Conservation (phyloP, 2,797 vertebrate species). For the Yasuhikotakia modesta region DNA sequence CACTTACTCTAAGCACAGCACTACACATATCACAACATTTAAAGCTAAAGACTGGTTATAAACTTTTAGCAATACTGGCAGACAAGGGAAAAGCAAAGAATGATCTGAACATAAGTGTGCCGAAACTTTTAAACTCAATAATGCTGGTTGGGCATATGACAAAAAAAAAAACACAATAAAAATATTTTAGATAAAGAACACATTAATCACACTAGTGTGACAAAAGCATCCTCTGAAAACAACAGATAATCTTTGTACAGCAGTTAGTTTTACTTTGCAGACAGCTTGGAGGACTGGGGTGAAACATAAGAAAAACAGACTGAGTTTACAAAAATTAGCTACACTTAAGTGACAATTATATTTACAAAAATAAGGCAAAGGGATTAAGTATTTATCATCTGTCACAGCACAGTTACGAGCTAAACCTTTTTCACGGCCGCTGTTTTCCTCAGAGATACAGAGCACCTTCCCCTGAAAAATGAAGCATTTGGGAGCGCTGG, state of each 20-base stretch:
- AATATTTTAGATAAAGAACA: not conserved
- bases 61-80: not conserved
- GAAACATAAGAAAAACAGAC: conserved; percentile 37
- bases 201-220: not conserved
- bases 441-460: conserved; percentile 18
- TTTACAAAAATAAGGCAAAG: not conserved
- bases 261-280: conserved; percentile 22
- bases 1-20: not conserved
- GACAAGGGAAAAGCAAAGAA: not conserved
- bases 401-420: conserved; percentile 34
- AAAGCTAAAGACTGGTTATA: not conserved
- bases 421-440: conserved; percentile 42
- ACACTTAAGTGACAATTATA: conserved; percentile 42
- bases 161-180: conserved; percentile 7
- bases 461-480: conserved; percentile 31
- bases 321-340: conserved; percentile 48
- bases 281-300: not conserved
- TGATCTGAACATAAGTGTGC: too few relatives aligned
- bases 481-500: not conserved
- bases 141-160: not conserved
- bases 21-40: not conserved
- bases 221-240: conserved; percentile 11
- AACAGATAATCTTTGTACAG: conserved; percentile 13
- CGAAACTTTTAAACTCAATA: too few relatives aligned
- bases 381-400: conserved; percentile 53